Percentiles rank a stretch among this genome's conserved stretches.
Evolutionary conservation across 2,888 invertebrate genomes (phyloP).

Genomic region (Thereva unica): DNA sequence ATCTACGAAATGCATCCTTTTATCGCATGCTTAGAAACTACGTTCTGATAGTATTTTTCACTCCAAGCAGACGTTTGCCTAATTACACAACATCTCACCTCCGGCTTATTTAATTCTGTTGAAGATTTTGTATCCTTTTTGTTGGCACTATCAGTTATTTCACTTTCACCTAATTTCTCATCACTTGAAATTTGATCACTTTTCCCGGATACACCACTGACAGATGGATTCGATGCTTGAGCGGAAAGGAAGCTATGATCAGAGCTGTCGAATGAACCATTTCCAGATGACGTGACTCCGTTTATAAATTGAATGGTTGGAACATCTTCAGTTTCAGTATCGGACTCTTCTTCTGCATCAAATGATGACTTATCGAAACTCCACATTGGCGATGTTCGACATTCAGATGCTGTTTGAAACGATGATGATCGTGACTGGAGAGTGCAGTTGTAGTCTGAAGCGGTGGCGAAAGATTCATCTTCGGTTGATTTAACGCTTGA

Average conservation of each 20-base stretch:
- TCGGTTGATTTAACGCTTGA: constrained; percentile 58
- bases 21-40: constrained; percentile 64
- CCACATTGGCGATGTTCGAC: constrained; percentile 65
- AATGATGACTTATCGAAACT: constrained; percentile 59
- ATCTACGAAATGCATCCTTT: constrained; percentile 61
- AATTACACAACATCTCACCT: constrained; percentile 45
- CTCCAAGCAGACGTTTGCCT: constrained; percentile 58
- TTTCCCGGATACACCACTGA: constrained; percentile 4
- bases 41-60: constrained; percentile 59
- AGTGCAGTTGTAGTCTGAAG: constrained; percentile 68
- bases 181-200: constrained; percentile 12
- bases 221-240: constrained; percentile 43
- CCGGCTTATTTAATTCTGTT: not conserved
- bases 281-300: constrained; percentile 51
- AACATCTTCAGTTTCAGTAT: constrained; percentile 29
- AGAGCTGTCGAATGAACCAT: constrained; percentile 55
- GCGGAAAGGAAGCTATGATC: constrained; percentile 55
- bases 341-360: constrained; percentile 49
- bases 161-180: not conserved
- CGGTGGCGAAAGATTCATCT: constrained; percentile 70
- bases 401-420: constrained; percentile 70
- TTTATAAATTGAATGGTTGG: constrained; percentile 39
- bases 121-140: constrained; percentile 2
- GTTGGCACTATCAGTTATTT: not conserved
- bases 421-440: constrained; percentile 71